Percentiles rank a stretch among this genome's conserved stretches.
phyloP scores from a whole-genome alignment of 2,113 vertebrate genomes.

The Narcine bancroftii region DNA sequence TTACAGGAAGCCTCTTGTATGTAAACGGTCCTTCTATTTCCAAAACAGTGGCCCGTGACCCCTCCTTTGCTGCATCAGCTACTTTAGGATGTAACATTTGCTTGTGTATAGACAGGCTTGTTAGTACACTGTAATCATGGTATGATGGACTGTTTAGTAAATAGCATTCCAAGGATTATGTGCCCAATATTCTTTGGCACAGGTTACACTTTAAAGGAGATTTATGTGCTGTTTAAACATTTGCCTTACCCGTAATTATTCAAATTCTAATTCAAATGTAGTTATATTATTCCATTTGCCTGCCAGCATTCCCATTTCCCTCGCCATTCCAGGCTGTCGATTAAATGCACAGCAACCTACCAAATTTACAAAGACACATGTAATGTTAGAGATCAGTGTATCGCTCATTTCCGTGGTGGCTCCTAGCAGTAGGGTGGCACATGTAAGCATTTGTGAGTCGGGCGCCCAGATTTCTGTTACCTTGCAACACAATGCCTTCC shows the following conservation, averaged over 20 bases:
- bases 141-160: background rate
- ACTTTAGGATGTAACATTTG: background rate
- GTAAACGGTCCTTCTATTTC: slow-evolving; percentile 24
- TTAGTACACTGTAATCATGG: background rate
- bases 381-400: background rate
- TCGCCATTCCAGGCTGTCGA: background rate
- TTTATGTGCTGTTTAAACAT: background rate
- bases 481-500: no score
- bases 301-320: no score
- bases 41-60: background rate
- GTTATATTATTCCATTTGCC: background rate
- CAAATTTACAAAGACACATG: background rate
- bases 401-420: background rate
- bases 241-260: background rate
- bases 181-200: background rate
- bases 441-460: no score
- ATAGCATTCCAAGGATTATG: background rate
- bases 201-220: background rate
- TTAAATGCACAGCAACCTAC: background rate
- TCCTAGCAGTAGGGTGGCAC: background rate
- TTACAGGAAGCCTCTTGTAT: slow-evolving; percentile 10
- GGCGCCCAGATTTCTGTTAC: no score
- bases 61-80: background rate
- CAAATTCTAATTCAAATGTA: background rate
- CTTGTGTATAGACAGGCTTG: background rate